These are phyloP conservation scores for Notospermus geniculatus DNA, from an alignment of 1,140 invertebrate genomes.

Conservation along the genomic window DNA sequence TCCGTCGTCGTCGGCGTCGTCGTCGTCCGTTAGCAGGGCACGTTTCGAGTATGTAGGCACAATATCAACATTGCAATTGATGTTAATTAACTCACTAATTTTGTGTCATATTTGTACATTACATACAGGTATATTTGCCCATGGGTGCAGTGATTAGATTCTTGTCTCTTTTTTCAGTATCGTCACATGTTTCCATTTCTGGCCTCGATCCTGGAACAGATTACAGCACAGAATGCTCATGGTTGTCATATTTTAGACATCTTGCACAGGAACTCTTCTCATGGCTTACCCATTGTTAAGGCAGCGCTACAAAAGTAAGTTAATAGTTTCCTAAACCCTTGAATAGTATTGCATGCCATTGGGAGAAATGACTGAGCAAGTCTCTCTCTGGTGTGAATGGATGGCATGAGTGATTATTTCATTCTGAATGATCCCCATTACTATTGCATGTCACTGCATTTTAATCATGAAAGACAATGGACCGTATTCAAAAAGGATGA, in stretches of 20 bases:
- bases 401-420: background rate
- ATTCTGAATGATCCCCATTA: too few species aligned
- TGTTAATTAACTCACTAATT: background rate
- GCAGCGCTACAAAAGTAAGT: conserved; percentile 49
- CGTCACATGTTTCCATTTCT: conserved; percentile 48
- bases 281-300: conserved; percentile 50
- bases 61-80: background rate
- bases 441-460: background rate
- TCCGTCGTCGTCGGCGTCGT: too few species aligned
- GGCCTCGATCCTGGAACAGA: conserved; percentile 43
- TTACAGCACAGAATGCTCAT: conserved; percentile 50
- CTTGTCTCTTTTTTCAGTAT: conserved; percentile 38
- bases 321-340: too few species aligned
- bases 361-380: background rate
- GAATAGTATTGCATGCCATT: too few species aligned
- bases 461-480: too few species aligned
- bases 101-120: too few species aligned
- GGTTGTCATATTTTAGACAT: conserved; percentile 57
- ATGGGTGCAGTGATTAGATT: background rate
- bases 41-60: too few species aligned
- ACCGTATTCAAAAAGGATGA: too few species aligned
- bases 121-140: background rate
- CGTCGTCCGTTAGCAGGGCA: too few species aligned
- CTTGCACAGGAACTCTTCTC: conserved; percentile 47
- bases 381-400: background rate